These are phyloP conservation scores for Drosophila lacteicornis DNA, from an alignment of 1,140 invertebrate species.

Conservation along the genomic window DNA sequence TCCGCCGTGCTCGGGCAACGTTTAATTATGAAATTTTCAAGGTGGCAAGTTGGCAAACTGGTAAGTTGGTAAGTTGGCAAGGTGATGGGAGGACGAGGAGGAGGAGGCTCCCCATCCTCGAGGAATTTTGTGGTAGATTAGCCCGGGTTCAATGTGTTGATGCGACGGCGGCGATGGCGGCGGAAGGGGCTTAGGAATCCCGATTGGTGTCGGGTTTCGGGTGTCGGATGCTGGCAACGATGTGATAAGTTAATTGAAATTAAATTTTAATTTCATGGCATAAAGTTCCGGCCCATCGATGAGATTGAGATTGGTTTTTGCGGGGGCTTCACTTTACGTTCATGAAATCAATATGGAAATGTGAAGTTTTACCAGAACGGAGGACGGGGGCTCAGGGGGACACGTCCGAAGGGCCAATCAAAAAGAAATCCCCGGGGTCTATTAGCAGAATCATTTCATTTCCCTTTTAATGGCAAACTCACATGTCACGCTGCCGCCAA, in stretches of 20 bases:
- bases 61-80: conserved; percentile 37
- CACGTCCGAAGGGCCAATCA: conserved; percentile 44
- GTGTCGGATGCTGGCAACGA: conserved; percentile 51
- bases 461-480: conserved; percentile 52
- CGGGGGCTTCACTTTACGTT: conserved; percentile 1
- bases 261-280: conserved; percentile 61
- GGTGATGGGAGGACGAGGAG: conserved; percentile 8
- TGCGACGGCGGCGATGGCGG: conserved; percentile 16
- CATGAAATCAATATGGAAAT: conserved; percentile 49
- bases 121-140: conserved; percentile 64
- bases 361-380: conserved; percentile 1
- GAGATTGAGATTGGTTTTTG: conserved; percentile 49
- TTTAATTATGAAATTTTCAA: conserved; percentile 83
- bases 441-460: conserved; percentile 61
- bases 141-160: conserved; percentile 62
- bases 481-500: conserved; percentile 46
- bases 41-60: conserved; percentile 55
- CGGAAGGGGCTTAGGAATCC: conserved; percentile 13
- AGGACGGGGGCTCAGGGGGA: background rate
- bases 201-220: conserved; percentile 41
- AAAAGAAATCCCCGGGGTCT: conserved; percentile 52
- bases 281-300: conserved; percentile 49
- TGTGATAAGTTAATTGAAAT: conserved; percentile 66
- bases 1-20: conserved; percentile 37
- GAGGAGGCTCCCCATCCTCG: background rate